A percentile compares a stretch with the other conserved stretches of the same genome.
phyloP scores from a whole-genome alignment of 2,888 invertebrate genomes.

The Brenthis daphne region DNA sequence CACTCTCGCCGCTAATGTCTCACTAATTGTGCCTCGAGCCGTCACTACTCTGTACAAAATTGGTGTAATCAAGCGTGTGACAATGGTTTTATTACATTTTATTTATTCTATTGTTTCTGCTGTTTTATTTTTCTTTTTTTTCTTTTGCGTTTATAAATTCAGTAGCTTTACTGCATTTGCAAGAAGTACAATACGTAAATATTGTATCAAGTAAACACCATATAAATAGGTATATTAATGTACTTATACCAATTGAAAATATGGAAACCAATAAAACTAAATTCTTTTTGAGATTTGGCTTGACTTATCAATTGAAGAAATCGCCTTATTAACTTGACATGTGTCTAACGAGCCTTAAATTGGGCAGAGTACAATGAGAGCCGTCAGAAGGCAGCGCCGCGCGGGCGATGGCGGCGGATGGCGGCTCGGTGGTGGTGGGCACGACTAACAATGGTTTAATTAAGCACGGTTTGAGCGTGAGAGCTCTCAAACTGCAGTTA shows the following conservation, averaged over 20 bases:
- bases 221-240: too few relatives aligned
- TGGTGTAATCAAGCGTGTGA: slow-evolving; percentile 28
- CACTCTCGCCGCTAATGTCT: slow-evolving; percentile 62
- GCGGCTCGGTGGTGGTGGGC: slow-evolving; percentile 25
- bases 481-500: slow-evolving; percentile 50
- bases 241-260: too few relatives aligned
- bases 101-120: slow-evolving; percentile 24
- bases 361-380: background rate
- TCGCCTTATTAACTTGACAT: background rate
- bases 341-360: background rate
- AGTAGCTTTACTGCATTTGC: too few relatives aligned
- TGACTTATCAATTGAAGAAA: background rate
- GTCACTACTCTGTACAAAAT: slow-evolving; percentile 18
- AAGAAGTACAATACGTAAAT: too few relatives aligned
- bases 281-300: background rate
- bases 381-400: background rate
- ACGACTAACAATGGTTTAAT: slow-evolving; percentile 57
- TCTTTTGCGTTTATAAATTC: background rate
- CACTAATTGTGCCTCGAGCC: slow-evolving; percentile 43
- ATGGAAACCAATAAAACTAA: too few relatives aligned
- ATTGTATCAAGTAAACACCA: too few relatives aligned
- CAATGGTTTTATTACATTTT: slow-evolving; percentile 18
- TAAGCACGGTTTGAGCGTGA: slow-evolving; percentile 53
- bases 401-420: slow-evolving; percentile 6
- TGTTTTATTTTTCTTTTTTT: slow-evolving; percentile 3